phyloP scores from a whole-genome alignment of 2,888 invertebrate species.

The Cephus runcator region DNA sequence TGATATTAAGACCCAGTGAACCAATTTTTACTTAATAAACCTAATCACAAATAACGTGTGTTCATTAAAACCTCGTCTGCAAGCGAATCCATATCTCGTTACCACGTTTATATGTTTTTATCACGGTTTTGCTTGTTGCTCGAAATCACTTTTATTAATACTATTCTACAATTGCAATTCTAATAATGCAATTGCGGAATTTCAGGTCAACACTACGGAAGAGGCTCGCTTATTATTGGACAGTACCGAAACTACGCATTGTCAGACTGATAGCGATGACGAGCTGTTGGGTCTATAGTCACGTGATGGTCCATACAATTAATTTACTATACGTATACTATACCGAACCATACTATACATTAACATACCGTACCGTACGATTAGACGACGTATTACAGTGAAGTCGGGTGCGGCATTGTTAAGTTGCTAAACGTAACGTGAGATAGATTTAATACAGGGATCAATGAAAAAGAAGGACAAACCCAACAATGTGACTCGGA shows the following conservation, averaged over 20 bases:
- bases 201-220: slow-evolving; percentile 54
- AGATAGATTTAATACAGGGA: neutral
- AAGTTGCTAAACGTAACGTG: neutral
- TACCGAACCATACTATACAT: neutral
- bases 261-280: slow-evolving; percentile 54
- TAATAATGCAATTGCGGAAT: slow-evolving; percentile 14
- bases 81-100: neutral
- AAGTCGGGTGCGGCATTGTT: neutral
- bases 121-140: neutral
- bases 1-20: neutral
- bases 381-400: neutral
- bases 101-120: neutral
- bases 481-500: neutral
- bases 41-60: neutral
- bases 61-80: neutral
- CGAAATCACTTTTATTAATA: neutral
- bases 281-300: slow-evolving; percentile 47
- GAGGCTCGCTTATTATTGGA: slow-evolving; percentile 54
- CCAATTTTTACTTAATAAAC: neutral
- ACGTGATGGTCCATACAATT: neutral
- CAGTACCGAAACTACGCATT: slow-evolving; percentile 44
- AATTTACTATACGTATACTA: neutral
- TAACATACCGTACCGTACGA: slow-evolving; percentile 12
- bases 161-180: neutral
- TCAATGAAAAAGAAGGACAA: neutral